These are phyloP conservation scores for Carettochelys insculpta DNA, from an alignment of 2,113 vertebrate species.

Conservation along the genomic window DNA sequence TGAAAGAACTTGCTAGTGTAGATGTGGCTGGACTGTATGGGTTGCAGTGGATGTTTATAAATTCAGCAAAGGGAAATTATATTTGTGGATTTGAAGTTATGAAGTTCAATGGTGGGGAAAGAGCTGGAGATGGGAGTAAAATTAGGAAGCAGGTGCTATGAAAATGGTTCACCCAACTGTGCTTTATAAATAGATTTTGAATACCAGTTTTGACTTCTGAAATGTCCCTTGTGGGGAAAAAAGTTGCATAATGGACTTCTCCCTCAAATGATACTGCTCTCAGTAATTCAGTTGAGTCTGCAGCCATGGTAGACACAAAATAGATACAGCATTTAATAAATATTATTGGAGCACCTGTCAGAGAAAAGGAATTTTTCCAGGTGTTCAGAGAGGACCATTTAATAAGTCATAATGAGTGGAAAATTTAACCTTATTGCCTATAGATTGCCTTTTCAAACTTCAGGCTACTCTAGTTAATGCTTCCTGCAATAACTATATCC, in stretches of 20 bases:
- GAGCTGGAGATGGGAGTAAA: not conserved
- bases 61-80: not conserved
- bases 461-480: not conserved
- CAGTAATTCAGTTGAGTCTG: conserved; percentile 3
- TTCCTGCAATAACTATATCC: not conserved
- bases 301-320: not conserved
- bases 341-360: not conserved
- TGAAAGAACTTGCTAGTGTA: too few species aligned
- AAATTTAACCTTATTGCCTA: not conserved
- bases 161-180: not conserved
- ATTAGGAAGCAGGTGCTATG: not conserved
- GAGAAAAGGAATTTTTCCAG: not conserved
- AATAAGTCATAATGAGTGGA: not conserved
- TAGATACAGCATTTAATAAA: not conserved
- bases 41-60: too few species aligned
- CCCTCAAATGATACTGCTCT: not conserved
- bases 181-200: not conserved
- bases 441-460: not conserved
- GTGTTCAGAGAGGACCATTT: not conserved
- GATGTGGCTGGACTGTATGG: too few species aligned
- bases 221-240: not conserved
- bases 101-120: not conserved
- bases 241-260: not conserved
- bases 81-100: not conserved
- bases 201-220: not conserved